phyloP scores from a whole-genome alignment of 2,113 vertebrate genomes.

The Vanacampus margaritifer region DNA sequence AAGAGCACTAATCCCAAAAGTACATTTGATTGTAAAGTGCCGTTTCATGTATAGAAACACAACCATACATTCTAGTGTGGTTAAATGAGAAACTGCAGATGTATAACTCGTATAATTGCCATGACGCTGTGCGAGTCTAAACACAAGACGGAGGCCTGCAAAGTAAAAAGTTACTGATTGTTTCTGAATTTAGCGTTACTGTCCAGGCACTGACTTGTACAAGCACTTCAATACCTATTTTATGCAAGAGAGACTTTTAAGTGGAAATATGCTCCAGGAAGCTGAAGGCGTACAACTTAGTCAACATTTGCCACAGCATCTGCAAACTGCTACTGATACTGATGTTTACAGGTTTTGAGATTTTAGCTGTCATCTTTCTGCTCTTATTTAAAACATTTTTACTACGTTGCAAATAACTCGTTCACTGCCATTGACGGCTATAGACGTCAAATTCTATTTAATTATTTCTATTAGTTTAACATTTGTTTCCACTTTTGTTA shows the following conservation, averaged over 20 bases:
- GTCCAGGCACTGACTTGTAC: neutral
- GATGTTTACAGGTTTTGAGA: constrained; percentile 48
- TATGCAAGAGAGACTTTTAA: neutral
- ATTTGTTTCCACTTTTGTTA: too few relatives aligned
- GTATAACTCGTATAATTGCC: too few relatives aligned
- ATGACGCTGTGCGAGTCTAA: neutral
- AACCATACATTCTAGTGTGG: too few relatives aligned
- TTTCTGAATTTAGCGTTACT: constrained; percentile 7
- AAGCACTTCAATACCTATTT: neutral
- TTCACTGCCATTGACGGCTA: too few relatives aligned
- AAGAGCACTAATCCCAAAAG: neutral
- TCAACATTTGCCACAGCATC: constrained; percentile 27
- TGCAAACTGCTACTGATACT: constrained; percentile 18
- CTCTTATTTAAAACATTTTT: neutral
- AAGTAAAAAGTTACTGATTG: neutral
- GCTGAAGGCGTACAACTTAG: neutral
- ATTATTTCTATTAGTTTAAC: too few relatives aligned
- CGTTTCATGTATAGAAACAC: too few relatives aligned
- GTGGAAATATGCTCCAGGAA: neutral
- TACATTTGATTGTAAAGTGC: neutral
- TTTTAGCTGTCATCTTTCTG: constrained; percentile 25
- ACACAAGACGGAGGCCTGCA: neutral
- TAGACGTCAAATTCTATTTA: too few relatives aligned
- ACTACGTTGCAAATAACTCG: neutral
- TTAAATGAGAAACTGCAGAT: too few relatives aligned